Conservation (phyloP, 2,113 vertebrate species). For the Carassius auratus region DNA sequence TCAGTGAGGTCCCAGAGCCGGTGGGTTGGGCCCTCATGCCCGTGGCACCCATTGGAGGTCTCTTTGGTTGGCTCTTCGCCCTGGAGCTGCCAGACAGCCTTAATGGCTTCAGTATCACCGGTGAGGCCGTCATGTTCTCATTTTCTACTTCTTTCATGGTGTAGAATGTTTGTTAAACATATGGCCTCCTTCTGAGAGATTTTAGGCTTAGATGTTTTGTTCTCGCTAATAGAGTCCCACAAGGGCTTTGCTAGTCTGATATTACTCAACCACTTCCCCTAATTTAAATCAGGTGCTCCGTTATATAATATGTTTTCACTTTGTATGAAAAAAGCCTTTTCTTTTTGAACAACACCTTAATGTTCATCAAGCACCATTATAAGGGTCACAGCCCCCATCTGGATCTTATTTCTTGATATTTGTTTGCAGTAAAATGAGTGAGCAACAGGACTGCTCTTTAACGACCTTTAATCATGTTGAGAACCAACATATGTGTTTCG, state of each 20-base stretch:
- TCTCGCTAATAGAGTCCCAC: slow-evolving; percentile 27
- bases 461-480: not conserved
- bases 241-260: not conserved
- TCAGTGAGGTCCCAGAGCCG: slow-evolving; percentile 87
- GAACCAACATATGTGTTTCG: not conserved
- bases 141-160: slow-evolving; percentile 58
- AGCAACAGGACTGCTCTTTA: not conserved
- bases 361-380: slow-evolving; percentile 39
- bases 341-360: not conserved
- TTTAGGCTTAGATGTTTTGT: slow-evolving; percentile 27
- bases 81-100: slow-evolving; percentile 86
- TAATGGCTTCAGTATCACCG: slow-evolving; percentile 89
- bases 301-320: slow-evolving; percentile 34
- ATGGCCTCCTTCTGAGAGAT: slow-evolving; percentile 46
- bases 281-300: slow-evolving; percentile 55
- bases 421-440: slow-evolving; percentile 30
- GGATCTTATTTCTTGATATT: slow-evolving; percentile 39
- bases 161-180: slow-evolving; percentile 56
- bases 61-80: slow-evolving; percentile 96
- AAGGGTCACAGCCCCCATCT: slow-evolving; percentile 39
- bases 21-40: slow-evolving; percentile 87
- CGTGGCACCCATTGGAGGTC: slow-evolving; percentile 84
- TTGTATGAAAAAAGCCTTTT: not conserved
- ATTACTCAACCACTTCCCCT: slow-evolving; percentile 1
- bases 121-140: slow-evolving; percentile 67